Evolutionary conservation across 2,113 vertebrate genomes (phyloP).

Genomic region (Desmodus rotundus): DNA sequence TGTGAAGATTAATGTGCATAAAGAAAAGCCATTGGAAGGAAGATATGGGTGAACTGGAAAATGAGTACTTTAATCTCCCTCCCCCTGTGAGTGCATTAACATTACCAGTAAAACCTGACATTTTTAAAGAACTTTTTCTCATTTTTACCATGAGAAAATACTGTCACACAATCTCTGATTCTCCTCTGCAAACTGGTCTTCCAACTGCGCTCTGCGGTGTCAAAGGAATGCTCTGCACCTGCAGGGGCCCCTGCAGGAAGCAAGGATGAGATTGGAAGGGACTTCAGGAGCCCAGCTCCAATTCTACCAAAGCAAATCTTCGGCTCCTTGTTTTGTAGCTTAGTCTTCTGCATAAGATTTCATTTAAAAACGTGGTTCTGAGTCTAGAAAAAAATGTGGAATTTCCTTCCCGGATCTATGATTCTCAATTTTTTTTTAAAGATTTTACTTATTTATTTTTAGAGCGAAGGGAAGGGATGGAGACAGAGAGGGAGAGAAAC

Average conservation of each 20-base stretch:
- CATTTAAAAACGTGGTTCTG: background rate
- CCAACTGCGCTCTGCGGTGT: background rate
- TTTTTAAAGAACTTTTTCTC: background rate
- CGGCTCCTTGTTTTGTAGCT: background rate
- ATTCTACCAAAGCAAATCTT: background rate
- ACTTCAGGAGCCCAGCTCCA: background rate
- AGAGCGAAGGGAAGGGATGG: too few relatives aligned
- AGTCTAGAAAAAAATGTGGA: background rate
- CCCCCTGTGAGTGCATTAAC: background rate
- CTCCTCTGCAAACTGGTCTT: background rate
- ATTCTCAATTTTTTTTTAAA: background rate
- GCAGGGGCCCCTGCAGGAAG: background rate
- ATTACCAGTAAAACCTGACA: background rate
- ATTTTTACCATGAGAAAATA: background rate
- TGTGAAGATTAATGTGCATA: background rate
- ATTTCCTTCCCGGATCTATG: background rate
- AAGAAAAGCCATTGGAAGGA: background rate
- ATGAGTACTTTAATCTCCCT: background rate
- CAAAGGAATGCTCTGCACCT: background rate
- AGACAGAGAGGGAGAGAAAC: too few relatives aligned
- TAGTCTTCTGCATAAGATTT: background rate
- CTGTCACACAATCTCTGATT: background rate
- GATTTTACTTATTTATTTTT: too few relatives aligned
- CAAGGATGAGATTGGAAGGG: background rate
- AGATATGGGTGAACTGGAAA: rapidly evolving